Evolutionary conservation across 2,797 vertebrate genomes (phyloP), one percentile per base, ranked within the genome.

Genomic region (Gallirallus australis): DNA sequence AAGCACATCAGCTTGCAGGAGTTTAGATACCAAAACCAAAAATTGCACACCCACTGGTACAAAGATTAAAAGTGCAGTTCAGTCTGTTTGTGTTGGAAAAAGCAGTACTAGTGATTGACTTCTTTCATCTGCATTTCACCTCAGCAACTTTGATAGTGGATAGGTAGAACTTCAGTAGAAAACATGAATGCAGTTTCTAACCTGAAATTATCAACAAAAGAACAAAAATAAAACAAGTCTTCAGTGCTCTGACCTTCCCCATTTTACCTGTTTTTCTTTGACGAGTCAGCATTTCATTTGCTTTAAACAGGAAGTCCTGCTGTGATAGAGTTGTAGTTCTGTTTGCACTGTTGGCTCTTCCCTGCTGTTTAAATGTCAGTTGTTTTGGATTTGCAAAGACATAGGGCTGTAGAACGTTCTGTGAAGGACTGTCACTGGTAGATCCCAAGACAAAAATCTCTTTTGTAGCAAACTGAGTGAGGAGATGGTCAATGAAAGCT

Each of bases 321-420:
- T 94, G 82, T 39, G 83, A 69, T 42, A 54, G 50, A 66, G 25
- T 5, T 89, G 65, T 86, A 81, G 61, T n/a, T 78, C 25, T 89
- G 3, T 80, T 77, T 96, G 65, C 84, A 80, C 39, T 80, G 25
- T 45, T 82, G 79, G 33, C 30, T 82, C 31, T 86, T 92, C 39
- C 57, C 94, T 66, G 45, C 61, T 92, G 59, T 59, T 97, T 81
- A 89, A 79, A 91, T 90, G 92, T 87, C 90, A 90, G 48, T 80
- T 86, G 37, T 54, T 95, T 37, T n/a, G 72, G 69, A 83, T 79
- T 90, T 93, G 59, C 24, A 65, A 83, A 89, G 53, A 69, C 68
- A 37, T 28, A 47, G 81, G 37, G 39, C 47, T 76, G 45, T 60
- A 91, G 88, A 81, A 79, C 59, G 78, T 53, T 33, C 53, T 2